Percentiles rank a stretch among this genome's conserved stretches.
Evolutionary conservation across 2,113 vertebrate species (phyloP).

Genomic region (Columbina picui): DNA sequence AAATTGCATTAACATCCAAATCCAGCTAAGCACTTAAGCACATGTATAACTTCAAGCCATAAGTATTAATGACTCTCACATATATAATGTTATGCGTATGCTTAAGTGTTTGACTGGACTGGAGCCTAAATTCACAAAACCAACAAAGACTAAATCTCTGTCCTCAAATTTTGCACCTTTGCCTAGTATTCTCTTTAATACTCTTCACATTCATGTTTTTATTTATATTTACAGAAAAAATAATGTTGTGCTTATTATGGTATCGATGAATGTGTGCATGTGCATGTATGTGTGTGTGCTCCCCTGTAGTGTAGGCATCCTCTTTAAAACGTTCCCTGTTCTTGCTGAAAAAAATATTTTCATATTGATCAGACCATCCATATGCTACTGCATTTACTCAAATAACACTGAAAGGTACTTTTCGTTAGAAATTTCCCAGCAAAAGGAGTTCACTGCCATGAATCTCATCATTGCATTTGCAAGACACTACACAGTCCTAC

Average conservation of each 20-base stretch:
- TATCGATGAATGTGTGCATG: not conserved
- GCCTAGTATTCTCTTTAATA: not conserved
- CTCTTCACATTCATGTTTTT: not conserved
- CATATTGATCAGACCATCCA: not conserved
- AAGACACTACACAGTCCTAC: not conserved
- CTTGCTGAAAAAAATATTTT: not conserved
- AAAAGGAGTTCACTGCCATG: not conserved
- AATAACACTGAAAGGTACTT: not conserved
- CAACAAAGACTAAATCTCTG: not conserved
- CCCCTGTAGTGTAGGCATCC: not conserved
- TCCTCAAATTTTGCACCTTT: not conserved
- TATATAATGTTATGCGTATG: not conserved
- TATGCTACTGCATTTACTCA: not conserved
- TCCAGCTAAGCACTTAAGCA: conserved; percentile 19
- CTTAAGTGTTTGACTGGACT: conserved; percentile 24
- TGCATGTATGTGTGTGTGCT: not conserved
- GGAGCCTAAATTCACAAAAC: not conserved
- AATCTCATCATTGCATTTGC: not conserved
- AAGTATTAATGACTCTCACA: not conserved
- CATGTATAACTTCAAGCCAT: not conserved
- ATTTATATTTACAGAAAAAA: not conserved
- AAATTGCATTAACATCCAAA: not conserved
- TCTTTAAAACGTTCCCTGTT: not conserved
- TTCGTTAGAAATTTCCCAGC: not conserved
- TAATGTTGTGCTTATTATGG: not conserved